Conservation (phyloP, 2,888 invertebrate species). For the Pollenia angustigena region DNA sequence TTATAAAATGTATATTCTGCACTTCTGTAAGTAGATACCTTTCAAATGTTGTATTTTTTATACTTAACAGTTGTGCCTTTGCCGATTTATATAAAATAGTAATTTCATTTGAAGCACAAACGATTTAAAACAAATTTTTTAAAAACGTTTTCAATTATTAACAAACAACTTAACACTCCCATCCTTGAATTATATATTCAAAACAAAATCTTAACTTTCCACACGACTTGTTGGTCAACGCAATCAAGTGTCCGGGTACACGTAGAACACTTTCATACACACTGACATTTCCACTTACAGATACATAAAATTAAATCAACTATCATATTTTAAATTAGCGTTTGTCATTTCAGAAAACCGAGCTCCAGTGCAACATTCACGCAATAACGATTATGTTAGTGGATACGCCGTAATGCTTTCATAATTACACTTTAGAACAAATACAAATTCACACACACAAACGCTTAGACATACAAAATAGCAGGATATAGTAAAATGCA, state of each 20-base stretch:
- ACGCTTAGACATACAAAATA: conserved; percentile 54
- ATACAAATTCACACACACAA: background rate
- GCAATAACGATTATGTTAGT: conserved; percentile 73
- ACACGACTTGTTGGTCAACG: conserved; percentile 40
- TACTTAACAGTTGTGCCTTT: too few species aligned
- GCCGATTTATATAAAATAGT: too few species aligned
- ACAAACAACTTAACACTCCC: conserved; percentile 47
- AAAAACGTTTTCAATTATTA: background rate
- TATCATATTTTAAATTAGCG: conserved; percentile 71
- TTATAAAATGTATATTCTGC: too few species aligned
- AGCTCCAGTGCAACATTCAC: conserved; percentile 66
- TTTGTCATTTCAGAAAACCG: conserved; percentile 67
- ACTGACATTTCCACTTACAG: background rate
- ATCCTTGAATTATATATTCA: background rate
- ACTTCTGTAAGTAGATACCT: too few species aligned
- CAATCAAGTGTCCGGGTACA: background rate
- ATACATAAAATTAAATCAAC: conserved; percentile 53
- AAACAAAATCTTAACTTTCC: conserved; percentile 50
- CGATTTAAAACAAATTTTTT: background rate
- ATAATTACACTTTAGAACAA: conserved; percentile 81
- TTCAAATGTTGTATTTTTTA: too few species aligned
- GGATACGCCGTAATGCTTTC: conserved; percentile 82
- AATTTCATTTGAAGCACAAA: too few species aligned
- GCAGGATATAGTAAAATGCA: conserved; percentile 52
- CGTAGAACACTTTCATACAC: background rate